Conservation (phyloP, 2,888 invertebrate genomes). For the Lepeophtheirus nordmannii region DNA sequence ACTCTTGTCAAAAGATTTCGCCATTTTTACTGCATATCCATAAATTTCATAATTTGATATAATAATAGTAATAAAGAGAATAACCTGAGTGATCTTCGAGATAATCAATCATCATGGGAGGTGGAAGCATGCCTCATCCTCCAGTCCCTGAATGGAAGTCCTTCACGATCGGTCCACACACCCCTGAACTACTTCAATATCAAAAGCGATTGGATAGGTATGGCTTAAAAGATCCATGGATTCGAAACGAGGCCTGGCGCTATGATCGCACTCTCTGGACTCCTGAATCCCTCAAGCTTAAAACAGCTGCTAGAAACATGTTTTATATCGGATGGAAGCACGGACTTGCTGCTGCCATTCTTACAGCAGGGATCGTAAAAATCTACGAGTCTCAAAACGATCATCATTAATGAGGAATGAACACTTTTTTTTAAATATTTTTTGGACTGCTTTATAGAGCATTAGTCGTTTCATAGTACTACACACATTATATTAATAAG, state of each 20-base stretch:
- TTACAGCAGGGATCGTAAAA: neutral
- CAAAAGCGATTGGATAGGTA: constrained; percentile 4
- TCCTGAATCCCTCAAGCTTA: neutral
- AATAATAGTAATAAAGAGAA: neutral
- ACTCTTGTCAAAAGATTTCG: too few species aligned
- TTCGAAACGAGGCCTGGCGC: constrained; percentile 24
- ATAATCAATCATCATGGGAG: neutral
- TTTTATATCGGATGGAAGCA: neutral
- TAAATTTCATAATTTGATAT: neutral
- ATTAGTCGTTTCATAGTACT: too few species aligned
- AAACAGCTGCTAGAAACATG: neutral
- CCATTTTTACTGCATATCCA: too few species aligned
- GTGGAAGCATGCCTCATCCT: neutral
- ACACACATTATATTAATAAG: too few species aligned
- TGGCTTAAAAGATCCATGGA: constrained; percentile 23
- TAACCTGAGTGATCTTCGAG: neutral
- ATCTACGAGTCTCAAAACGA: neutral
- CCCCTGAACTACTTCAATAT: constrained; percentile 6
- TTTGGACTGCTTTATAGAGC: too few species aligned
- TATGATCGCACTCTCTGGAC: constrained; percentile 14
- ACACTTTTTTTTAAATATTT: too few species aligned
- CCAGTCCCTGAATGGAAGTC: constrained; percentile 19
- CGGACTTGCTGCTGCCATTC: neutral
- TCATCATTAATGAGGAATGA: neutral
- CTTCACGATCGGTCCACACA: constrained; percentile 14